Evolutionary conservation across 2,113 vertebrate genomes (phyloP), one percentile per base, ranked within the genome.

Genomic region (Cryptomyrus ogoouensis): DNA sequence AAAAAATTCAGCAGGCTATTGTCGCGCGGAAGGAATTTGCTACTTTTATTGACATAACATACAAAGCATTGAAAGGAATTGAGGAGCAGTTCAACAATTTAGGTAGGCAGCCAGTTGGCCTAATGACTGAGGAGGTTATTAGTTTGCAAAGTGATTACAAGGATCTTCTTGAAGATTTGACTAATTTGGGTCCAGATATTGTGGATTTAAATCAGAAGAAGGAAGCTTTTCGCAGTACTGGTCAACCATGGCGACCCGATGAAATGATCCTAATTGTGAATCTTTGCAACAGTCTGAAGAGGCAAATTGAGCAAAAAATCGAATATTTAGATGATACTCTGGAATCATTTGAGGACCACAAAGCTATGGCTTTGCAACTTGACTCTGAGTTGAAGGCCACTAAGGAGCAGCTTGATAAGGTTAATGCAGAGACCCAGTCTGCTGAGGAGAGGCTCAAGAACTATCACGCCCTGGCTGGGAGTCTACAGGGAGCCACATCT

Each of bases 141-240:
- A 95, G 93, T 24, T 94, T 98, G 42, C 97, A 95, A 91, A 95
- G 95, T 0, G 94, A 95, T 58, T 98, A 96, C 93, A 96, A 91
- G 93, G 91, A 93, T 44, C 95, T 99, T 35, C 94, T 96, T 89
- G 93, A 88, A 1, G 97, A 98, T 91, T 94, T 97, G 21, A 62
- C 91, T 21, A 94, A 87, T 89, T 95, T 98, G 1, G 95, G 96
- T 77, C 92, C 95, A 5, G 97, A 97, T 2, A 95, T 98, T 84
- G 96, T 96, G 35, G 97, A 98, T 52, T 94, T 99, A 89, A 98
- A 97, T 94, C 97, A 98, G 91, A 98, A 98, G 93, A 99, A 98
- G 90, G 98, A 99, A 90, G 96, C 96, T 50, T 98, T 98, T 88
- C 95, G 97, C 0, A 98, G 97, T 93, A 97, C 97, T 0, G 98